Evolutionary conservation across 1,140 invertebrate species (phyloP).

Genomic region (Drosophila obscura): DNA sequence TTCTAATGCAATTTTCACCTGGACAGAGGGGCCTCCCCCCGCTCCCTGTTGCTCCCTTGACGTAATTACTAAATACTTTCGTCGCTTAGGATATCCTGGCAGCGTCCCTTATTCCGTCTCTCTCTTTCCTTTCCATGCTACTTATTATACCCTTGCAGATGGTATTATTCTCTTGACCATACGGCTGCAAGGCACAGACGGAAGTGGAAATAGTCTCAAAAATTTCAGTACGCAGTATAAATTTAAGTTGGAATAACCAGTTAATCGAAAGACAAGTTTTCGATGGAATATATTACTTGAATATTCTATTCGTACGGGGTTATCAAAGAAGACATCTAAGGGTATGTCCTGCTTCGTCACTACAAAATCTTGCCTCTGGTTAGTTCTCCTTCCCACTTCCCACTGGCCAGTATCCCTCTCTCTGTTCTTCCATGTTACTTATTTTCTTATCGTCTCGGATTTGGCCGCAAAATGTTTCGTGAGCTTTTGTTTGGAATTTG

Average conservation of each 20-base stretch:
- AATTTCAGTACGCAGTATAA: too few species aligned
- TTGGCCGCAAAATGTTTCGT: slow-evolving; percentile 78
- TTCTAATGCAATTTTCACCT: slow-evolving; percentile 78
- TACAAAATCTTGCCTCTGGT: too few species aligned
- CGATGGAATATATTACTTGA: too few species aligned
- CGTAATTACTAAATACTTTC: slow-evolving; percentile 81
- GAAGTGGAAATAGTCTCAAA: too few species aligned
- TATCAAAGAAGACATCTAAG: too few species aligned
- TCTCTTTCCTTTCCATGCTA: slow-evolving; percentile 43
- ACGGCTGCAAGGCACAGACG: not conserved
- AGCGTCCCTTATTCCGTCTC: slow-evolving; percentile 26
- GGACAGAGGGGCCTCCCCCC: not conserved
- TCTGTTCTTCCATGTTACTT: slow-evolving; percentile 53
- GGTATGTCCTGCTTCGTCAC: too few species aligned
- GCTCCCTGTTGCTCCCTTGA: slow-evolving; percentile 38
- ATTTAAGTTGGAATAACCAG: too few species aligned
- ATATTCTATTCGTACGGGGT: too few species aligned
- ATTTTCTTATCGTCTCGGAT: slow-evolving; percentile 81
- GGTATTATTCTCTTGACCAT: not conserved
- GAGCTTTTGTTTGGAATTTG: slow-evolving; percentile 78
- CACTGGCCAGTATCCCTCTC: not conserved
- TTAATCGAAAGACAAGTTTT: too few species aligned
- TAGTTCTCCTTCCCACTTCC: too few species aligned
- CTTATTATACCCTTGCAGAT: slow-evolving; percentile 51
- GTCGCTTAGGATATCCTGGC: slow-evolving; percentile 54